Base-by-base conservation (phyloP, 2,888 invertebrate species). In the Panorpa germanica region DNA sequence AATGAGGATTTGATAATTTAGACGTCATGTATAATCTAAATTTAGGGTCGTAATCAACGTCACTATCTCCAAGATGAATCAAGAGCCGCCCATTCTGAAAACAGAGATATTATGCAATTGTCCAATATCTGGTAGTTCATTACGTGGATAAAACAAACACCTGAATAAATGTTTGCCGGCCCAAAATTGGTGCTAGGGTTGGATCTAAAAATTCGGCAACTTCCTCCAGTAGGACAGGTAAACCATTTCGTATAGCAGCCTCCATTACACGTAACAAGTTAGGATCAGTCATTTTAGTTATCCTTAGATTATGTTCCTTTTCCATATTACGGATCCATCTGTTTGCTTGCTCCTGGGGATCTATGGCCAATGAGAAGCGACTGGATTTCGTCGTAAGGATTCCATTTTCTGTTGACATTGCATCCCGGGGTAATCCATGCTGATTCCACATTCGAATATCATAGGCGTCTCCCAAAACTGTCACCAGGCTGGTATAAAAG, bases 321-420 rank as follows among this genome's bases (percentile, higher is more conserved):
- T 91, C 90, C 75, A 86, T 78, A 47, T 80, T 81, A 35, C 78
- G 72, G 31, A 91, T 76, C 90, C 90, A 91, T 34, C 82, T 68
- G 53, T 85, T 88, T 1, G 90, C 80, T 58, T 91, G 90, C 47
- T 88, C 88, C 49, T 93, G 90, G 0, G 93, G 93, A 55, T 93
- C 91, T 35, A 91, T 86, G 68, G 90, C 83, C 11, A 93, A 61
- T 0, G 91, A 86, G 86, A 83, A 83, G 9, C 80, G 62, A 5
- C 77, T 68, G 3, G 73, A 80, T 44, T 65, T 69, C 10, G 75
- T 86, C 25, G 88, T 86, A 41, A 91, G 66, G 37, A 93, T 78
- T 6, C 83, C 91, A 52, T 91, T 93, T 52, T 91, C 90, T 3
- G 85, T 81, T 7, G 90, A 90, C 32, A 88, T 73, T 18, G 65